phyloP scores from a whole-genome alignment of 2,797 vertebrate genomes.

The Denticeps clupeoides region DNA sequence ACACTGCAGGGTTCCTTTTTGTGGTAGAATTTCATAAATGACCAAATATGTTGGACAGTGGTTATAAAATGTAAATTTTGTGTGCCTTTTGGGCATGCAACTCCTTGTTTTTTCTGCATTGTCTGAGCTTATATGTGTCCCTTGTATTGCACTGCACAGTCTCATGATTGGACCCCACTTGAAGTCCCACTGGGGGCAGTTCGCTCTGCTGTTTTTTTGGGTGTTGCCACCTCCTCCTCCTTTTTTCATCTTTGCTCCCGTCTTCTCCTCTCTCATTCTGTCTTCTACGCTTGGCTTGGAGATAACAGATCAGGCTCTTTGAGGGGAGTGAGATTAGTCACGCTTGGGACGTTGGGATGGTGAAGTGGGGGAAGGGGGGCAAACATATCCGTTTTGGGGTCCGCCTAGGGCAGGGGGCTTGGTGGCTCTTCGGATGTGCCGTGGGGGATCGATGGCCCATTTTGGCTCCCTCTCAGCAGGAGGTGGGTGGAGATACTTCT shows the following conservation, averaged over 20 bases:
- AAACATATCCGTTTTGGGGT: neutral
- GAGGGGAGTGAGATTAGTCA: too few species aligned
- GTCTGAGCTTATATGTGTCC: neutral
- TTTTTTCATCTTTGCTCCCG: slow-evolving; percentile 8
- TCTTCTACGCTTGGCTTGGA: too few species aligned
- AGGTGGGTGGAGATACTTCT: slow-evolving; percentile 9
- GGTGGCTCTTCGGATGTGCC: slow-evolving; percentile 32
- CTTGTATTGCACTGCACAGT: too few species aligned
- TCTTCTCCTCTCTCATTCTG: neutral
- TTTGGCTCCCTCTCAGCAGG: slow-evolving; percentile 34
- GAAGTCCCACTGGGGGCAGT: neutral
- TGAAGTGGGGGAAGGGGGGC: neutral
- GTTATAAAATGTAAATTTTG: too few species aligned
- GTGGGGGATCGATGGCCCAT: slow-evolving; percentile 48
- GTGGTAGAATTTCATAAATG: too few species aligned
- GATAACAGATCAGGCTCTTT: too few species aligned
- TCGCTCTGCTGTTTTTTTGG: slow-evolving; percentile 8
- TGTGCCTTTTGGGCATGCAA: neutral
- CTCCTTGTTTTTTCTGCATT: neutral
- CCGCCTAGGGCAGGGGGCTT: neutral
- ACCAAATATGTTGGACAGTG: too few species aligned
- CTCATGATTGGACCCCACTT: too few species aligned
- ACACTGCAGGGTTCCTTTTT: too few species aligned
- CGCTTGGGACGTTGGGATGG: too few species aligned
- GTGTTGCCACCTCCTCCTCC: slow-evolving; percentile 6